These are phyloP conservation scores for Pluvianellus socialis DNA, from an alignment of 2,113 vertebrate genomes.

Conservation along the genomic window DNA sequence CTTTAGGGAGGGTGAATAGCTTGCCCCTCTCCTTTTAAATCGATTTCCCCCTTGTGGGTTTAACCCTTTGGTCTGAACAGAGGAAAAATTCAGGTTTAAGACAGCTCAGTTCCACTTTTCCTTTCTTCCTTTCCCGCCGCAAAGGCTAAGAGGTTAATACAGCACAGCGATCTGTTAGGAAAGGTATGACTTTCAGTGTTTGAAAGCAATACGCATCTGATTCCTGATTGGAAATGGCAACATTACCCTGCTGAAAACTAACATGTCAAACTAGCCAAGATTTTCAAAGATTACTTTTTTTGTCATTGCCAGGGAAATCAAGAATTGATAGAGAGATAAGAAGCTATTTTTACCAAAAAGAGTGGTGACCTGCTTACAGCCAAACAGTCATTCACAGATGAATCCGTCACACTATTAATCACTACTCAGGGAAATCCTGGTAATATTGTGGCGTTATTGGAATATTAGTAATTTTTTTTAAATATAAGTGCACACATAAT, in stretches of 20 bases:
- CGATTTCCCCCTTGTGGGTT: not conserved
- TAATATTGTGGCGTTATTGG: not conserved
- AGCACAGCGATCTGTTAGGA: not conserved
- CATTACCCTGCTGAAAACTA: conserved; percentile 7
- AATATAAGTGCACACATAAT: not conserved
- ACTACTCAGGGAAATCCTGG: not conserved
- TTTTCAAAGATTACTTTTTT: not conserved
- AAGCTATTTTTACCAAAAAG: not conserved
- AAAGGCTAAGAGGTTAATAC: not conserved
- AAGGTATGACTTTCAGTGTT: not conserved
- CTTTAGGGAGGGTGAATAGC: not conserved
- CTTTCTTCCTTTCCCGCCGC: too few relatives aligned
- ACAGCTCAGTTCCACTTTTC: not conserved
- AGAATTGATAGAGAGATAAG: not conserved
- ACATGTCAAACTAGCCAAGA: not conserved
- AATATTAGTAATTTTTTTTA: not conserved
- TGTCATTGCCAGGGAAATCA: not conserved
- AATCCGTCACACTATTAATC: not conserved
- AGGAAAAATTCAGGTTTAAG: not conserved
- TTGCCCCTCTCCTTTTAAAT: not conserved
- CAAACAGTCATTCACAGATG: not conserved
- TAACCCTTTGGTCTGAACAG: not conserved
- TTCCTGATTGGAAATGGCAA: not conserved
- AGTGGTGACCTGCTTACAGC: not conserved
- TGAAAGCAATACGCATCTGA: conserved; percentile 16